phyloP scores from a whole-genome alignment of 2,888 invertebrate species.

The Branchellion lobata region DNA sequence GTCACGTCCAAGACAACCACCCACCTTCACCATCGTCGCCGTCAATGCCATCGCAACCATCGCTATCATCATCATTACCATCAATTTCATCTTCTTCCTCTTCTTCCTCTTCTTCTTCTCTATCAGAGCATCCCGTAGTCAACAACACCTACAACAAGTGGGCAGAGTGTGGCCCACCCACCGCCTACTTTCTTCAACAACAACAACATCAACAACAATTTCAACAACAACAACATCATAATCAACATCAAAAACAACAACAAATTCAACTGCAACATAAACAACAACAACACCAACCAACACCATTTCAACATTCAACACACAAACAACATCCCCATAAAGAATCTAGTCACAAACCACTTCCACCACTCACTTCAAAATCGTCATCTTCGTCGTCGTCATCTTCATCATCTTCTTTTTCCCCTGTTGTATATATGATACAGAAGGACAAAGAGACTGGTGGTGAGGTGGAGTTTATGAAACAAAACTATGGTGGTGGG shows the following conservation, averaged over 20 bases:
- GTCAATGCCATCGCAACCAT: background rate
- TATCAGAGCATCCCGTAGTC: no score
- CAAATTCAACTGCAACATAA: background rate
- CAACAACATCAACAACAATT: background rate
- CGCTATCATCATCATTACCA: background rate
- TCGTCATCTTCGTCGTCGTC: background rate
- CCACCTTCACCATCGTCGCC: background rate
- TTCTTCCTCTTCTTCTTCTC: no score
- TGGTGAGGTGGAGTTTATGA: no score
- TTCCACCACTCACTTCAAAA: background rate
- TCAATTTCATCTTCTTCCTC: no score
- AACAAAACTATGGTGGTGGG: no score
- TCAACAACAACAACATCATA: background rate
- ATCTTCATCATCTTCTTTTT: background rate
- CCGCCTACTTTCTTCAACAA: no score
- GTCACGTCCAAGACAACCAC: background rate
- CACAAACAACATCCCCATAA: no score
- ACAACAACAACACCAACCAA: constrained; percentile 1
- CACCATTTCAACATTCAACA: background rate
- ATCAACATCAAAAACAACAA: background rate
- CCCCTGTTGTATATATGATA: no score
- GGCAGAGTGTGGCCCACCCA: no score
- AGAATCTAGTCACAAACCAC: background rate
- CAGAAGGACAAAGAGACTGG: no score
- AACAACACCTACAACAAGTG: background rate